These are phyloP conservation scores for Criorhina ranunculi DNA, from an alignment of 2,888 invertebrate species.

Conservation along the genomic window DNA sequence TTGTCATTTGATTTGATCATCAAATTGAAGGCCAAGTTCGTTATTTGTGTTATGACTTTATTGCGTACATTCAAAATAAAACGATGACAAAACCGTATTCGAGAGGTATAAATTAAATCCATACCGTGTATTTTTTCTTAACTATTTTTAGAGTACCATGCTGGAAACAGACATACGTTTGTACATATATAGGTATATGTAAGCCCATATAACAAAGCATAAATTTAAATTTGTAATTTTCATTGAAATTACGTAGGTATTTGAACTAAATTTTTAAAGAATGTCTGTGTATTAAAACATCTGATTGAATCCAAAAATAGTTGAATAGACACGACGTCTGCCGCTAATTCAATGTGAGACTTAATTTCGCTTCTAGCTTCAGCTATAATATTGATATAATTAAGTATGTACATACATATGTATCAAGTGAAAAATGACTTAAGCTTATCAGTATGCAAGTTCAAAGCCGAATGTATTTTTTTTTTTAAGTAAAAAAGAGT, in stretches of 20 bases:
- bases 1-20: slow-evolving; percentile 32
- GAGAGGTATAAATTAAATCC: not conserved
- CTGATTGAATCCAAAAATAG: not conserved
- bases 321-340: not conserved
- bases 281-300: not conserved
- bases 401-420: not conserved
- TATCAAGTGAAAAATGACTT: not conserved
- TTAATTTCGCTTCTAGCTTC: not conserved
- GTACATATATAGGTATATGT: too few relatives aligned
- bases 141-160: not conserved
- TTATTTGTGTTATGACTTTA: slow-evolving; percentile 24
- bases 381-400: not conserved
- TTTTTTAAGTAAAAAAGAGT: too few relatives aligned
- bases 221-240: not conserved
- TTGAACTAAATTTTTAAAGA: too few relatives aligned
- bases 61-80: slow-evolving; percentile 5
- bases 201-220: not conserved
- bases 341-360: not conserved
- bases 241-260: not conserved
- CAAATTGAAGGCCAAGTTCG: slow-evolving; percentile 27
- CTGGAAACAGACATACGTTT: not conserved
- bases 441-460: not conserved
- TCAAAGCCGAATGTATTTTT: slow-evolving; percentile 19
- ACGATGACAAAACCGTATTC: slow-evolving; percentile 19
- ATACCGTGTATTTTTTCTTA: not conserved